Evolutionary conservation across 2,888 invertebrate genomes (phyloP), one percentile per base, ranked within the genome.

Genomic region (Eupithecia abbreviata): DNA sequence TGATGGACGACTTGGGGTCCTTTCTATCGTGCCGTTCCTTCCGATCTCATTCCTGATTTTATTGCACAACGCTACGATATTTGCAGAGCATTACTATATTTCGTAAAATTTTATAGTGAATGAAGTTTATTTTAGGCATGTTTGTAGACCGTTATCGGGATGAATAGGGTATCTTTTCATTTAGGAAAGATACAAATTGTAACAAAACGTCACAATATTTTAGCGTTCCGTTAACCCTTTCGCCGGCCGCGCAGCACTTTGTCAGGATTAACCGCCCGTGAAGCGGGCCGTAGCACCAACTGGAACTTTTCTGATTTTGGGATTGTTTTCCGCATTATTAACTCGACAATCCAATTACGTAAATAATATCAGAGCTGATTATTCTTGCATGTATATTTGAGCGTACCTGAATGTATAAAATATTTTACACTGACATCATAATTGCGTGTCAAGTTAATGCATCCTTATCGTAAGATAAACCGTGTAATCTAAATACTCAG

Each of bases 271-370:
- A 95, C 92, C 92, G 87, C 89, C 91, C 95, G 93, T 93, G 89
- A 94, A 93, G 88, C 85, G 84, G 84, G 74, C 86, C 88, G 85
- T 89, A 84, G 87, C 83, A 84, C 84, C 84, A 85, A 88, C 86
- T 83, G 84, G 88, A 87, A 90, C 88, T 94, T 93, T 93, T 91
- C 92, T 89, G 91, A 91, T 91, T 92, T 91, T 89, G 86, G 89
- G 91, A 93, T 93, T 94, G 93, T 94, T 94, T 93, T 90, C 92
- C 94, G 94, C 93, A 91, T 93, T 93, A 93, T 95, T 94, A 94
- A 93, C 90, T 91, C 88, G 89, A 89, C 95, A 93, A 93, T 92
- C 83, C 93, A 94, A 95, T 95, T 94, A 94, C 90, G 89, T 89
- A 90, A 91, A 91, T 90, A 89, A 90, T 86, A 89, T 90, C 88